These are phyloP conservation scores for Benitochromis conjunctus DNA, from an alignment of 2,113 vertebrate genomes.

Conservation along the genomic window DNA sequence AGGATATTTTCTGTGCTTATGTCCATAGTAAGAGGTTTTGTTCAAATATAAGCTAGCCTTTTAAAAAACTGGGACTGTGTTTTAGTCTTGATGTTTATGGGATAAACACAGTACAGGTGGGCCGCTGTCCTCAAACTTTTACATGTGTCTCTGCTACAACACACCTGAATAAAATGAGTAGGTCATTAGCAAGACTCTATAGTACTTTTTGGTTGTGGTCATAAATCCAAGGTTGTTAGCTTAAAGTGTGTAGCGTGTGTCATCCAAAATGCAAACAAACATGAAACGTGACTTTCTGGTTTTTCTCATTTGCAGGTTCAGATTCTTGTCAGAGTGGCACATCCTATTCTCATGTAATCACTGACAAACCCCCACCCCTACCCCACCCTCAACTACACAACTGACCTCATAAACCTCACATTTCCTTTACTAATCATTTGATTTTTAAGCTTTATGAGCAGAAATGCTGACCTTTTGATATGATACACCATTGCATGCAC, in stretches of 20 bases:
- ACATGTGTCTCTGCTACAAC: no score
- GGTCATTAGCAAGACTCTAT: neutral
- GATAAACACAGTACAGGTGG: neutral
- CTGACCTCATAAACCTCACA: neutral
- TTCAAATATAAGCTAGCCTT: neutral
- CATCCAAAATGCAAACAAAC: neutral
- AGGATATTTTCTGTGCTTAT: fast-evolving
- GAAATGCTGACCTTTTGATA: neutral
- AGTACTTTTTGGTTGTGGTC: neutral
- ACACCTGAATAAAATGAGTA: neutral
- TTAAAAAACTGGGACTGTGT: neutral
- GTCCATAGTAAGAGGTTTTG: neutral
- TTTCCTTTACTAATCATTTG: neutral
- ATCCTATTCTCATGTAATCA: neutral
- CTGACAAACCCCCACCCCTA: neutral
- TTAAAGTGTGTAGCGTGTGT: neutral
- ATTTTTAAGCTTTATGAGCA: neutral
- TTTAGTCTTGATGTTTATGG: neutral
- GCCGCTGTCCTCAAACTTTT: no score
- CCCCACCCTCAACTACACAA: neutral
- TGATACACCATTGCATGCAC: neutral
- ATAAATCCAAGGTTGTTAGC: neutral
- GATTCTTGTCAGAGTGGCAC: neutral
- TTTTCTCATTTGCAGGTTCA: neutral
- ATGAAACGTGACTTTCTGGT: neutral